These are phyloP conservation scores for Bombus affinis DNA, from an alignment of 1,140 invertebrate species.

Conservation along the genomic window DNA sequence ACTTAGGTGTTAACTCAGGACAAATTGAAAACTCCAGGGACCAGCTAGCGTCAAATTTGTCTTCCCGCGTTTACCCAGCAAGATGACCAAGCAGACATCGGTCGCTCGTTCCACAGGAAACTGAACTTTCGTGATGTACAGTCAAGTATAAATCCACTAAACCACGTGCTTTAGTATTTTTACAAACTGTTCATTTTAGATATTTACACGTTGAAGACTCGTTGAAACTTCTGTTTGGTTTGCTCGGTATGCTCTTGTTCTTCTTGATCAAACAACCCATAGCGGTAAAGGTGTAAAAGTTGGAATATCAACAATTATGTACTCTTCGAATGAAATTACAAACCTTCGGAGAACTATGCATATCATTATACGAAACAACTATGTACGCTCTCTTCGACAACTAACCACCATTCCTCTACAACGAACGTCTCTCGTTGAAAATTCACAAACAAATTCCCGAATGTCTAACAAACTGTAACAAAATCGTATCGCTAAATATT, in stretches of 20 bases:
- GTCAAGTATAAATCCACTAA: background rate
- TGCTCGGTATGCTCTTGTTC: no score
- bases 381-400: background rate
- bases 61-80: conserved; percentile 42
- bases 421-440: background rate
- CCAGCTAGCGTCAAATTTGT: conserved; percentile 57
- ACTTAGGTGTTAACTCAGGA: conserved; percentile 67
- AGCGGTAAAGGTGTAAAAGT: background rate
- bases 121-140: background rate
- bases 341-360: fast-evolving
- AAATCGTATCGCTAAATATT: background rate
- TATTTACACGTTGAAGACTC: no score
- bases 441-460: background rate
- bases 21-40: conserved; percentile 66
- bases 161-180: background rate
- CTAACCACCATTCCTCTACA: background rate
- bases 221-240: no score
- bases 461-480: background rate
- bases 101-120: conserved; percentile 15
- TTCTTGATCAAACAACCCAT: no score
- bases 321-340: background rate
- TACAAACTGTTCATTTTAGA: background rate
- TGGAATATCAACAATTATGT: background rate
- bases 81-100: background rate
- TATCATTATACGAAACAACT: background rate